Conservation (phyloP, 2,797 vertebrate genomes). For the Hybognathus amarus region DNA sequence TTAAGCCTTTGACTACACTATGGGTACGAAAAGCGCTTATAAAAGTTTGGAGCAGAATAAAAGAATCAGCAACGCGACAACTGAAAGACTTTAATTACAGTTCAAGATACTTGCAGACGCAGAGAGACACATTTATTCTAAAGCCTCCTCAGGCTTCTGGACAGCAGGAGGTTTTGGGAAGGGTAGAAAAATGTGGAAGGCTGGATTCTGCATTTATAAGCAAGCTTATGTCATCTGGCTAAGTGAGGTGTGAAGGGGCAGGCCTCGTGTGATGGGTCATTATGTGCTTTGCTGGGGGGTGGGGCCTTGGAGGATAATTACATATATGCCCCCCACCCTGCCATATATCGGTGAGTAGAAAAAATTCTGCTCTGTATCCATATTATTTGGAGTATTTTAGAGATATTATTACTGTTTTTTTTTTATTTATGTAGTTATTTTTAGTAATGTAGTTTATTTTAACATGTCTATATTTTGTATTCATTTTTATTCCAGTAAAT, state of each 20-base stretch:
- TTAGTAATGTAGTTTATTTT: background rate
- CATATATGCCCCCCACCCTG: conserved; percentile 71
- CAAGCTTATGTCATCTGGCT: conserved; percentile 37
- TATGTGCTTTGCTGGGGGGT: conserved; percentile 79
- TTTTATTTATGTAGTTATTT: background rate
- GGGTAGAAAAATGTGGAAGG: conserved; percentile 36
- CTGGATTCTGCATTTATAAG: conserved; percentile 43
- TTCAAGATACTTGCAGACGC: background rate
- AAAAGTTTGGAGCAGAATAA: conserved; percentile 37
- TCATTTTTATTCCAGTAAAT: background rate
- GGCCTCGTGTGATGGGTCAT: conserved; percentile 64
- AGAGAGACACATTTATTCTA: conserved; percentile 24
- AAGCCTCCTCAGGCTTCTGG: conserved; percentile 9
- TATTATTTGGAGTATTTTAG: background rate
- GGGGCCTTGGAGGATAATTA: conserved; percentile 75
- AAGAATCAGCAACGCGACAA: conserved; percentile 1
- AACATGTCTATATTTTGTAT: background rate
- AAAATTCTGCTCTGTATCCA: background rate
- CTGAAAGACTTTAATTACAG: conserved; percentile 4
- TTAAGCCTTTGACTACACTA: background rate
- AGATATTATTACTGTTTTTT: background rate
- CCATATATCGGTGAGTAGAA: conserved; percentile 76
- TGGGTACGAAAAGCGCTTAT: background rate
- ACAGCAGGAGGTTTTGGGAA: background rate
- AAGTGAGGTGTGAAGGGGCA: conserved; percentile 57